Evolutionary conservation across 2,797 vertebrate genomes (phyloP), one percentile per base, ranked within the genome.

Genomic region (Aulostomus chinensis): DNA sequence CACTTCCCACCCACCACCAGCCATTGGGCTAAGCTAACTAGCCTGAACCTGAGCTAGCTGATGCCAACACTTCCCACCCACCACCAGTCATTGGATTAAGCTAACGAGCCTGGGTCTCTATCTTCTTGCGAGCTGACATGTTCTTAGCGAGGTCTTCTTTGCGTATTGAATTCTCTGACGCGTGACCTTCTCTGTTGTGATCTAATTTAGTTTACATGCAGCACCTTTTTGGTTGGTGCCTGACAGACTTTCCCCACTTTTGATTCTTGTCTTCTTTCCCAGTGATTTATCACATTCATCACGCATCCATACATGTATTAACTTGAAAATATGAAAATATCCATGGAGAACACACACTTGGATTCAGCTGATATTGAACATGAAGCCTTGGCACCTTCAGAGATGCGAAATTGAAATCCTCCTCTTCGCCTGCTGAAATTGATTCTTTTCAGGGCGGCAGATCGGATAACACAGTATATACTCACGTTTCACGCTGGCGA

Each of bases 391-490:
- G 12, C 20, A 17, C 29, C 4, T 9, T 43, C 28, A 9, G 31
- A 36, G 65, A 14, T 14, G 24, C 38, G 38, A 35, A 57, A 63
- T 33, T 63, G 32, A 59, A 69, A 66, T 52, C 42, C 33, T 38
- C 33, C 14, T 1, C 13, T 37, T 24, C 38, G 24, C 43, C 26
- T 6, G 11, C 40, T 71, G 49, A 47, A 63, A 67, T 48, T 20
- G 65, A 70, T 68, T 80, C 48, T 49, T 58, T 49, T 54, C 53
- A 41, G 46, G 18, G 49, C 16, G 1, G 34, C 36, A 31, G 57
- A 77, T 63, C 26, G 6, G 58, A 75, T 74, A 49, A 73, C 51
- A 62, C 60, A 25, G 33, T 30, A 6, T 52, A 47, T 41, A 49
- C 59, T 42, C 45, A 50, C 47, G 45, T 43, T 38, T 67, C 58